phyloP scores from a whole-genome alignment of 2,888 invertebrate genomes.

The Caenorhabditis auriculariae region DNA sequence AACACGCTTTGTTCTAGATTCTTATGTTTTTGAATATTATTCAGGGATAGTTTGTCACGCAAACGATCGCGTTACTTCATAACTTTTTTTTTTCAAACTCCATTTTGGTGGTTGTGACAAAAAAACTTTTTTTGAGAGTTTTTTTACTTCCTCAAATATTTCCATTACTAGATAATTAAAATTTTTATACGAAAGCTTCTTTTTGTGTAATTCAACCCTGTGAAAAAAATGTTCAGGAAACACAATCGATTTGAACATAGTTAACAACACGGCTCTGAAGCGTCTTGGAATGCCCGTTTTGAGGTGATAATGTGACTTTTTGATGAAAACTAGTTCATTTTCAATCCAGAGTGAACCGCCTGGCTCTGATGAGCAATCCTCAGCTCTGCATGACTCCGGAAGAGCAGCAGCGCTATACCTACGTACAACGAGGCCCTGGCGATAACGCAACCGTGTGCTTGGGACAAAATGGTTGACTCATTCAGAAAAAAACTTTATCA shows the following conservation, averaged over 20 bases:
- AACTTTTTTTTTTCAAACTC: no score
- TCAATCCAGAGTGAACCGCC: slow-evolving; percentile 22
- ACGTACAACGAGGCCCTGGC: slow-evolving; percentile 15
- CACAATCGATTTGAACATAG: slow-evolving; percentile 9
- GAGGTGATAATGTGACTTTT: slow-evolving; percentile 5
- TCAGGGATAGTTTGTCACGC: no score
- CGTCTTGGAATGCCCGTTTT: slow-evolving; percentile 25
- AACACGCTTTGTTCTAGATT: no score
- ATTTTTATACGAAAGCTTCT: no score
- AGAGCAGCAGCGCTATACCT: slow-evolving; percentile 13
- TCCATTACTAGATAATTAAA: no score
- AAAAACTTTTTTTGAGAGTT: no score
- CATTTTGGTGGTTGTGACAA: no score
- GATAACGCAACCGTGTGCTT: slow-evolving; percentile 21
- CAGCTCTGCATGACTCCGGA: slow-evolving; percentile 19
- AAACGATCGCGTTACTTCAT: no score
- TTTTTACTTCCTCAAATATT: no score
- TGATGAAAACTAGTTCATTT: background rate
- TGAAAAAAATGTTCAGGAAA: slow-evolving; percentile 7
- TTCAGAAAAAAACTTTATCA: background rate
- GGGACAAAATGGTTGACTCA: slow-evolving; percentile 5
- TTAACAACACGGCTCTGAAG: slow-evolving; percentile 21
- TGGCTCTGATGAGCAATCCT: slow-evolving; percentile 19
- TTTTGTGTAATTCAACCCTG: no score
- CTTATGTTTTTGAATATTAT: no score